Percentiles rank a stretch among this genome's conserved stretches.
These are phyloP conservation scores for Mesitornis unicolor DNA, from an alignment of 2,113 vertebrate species.

Conservation along the genomic window DNA sequence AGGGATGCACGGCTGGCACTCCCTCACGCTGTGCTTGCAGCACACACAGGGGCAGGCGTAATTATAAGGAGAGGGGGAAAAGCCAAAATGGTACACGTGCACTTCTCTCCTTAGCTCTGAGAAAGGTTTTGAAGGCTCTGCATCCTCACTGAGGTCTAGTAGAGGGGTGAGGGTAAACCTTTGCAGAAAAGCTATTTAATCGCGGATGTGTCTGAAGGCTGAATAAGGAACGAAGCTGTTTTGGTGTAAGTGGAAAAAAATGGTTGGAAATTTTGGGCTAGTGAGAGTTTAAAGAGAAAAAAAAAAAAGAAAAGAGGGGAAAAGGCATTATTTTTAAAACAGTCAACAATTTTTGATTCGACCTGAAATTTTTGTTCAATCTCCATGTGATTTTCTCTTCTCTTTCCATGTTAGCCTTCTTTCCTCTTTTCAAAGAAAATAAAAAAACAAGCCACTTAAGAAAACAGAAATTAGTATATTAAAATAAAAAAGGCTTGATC, in stretches of 20 bases:
- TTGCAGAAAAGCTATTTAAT: background rate
- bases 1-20: background rate
- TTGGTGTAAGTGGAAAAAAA: background rate
- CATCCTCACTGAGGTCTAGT: background rate
- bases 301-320: accelerated
- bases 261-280: background rate
- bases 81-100: background rate
- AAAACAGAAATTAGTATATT: background rate
- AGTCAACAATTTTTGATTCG: background rate
- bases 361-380: background rate
- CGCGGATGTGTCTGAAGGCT: background rate
- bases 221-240: background rate
- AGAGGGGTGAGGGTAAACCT: background rate
- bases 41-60: background rate
- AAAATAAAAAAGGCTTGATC: background rate
- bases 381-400: background rate
- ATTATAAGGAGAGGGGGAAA: background rate
- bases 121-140: background rate
- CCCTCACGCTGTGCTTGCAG: accelerated
- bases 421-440: background rate
- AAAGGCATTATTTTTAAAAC: background rate
- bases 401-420: background rate
- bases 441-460: background rate
- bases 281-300: background rate
- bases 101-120: background rate